Evolutionary conservation across 2,113 vertebrate genomes (phyloP).

Genomic region (Malurus melanocephalus): DNA sequence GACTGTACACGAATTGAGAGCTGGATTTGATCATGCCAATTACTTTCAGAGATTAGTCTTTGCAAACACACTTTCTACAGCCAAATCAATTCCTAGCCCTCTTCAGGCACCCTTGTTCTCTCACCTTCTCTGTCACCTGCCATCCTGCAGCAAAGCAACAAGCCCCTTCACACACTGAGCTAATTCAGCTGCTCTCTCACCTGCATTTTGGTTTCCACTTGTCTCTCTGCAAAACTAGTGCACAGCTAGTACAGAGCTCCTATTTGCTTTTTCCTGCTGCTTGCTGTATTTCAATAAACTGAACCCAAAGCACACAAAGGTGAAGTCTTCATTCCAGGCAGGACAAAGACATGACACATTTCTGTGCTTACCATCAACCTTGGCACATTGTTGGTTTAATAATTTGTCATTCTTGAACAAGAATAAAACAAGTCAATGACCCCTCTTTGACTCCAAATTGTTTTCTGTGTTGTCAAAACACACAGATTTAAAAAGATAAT

Average conservation of each 20-base stretch:
- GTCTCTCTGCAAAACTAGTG: not conserved
- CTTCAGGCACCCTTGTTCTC: not conserved
- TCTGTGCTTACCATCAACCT: not conserved
- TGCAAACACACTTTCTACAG: not conserved
- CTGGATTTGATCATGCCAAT: not conserved
- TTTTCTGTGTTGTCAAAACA: slow-evolving; percentile 1
- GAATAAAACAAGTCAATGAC: not conserved
- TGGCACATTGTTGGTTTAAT: not conserved
- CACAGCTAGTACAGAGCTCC: not conserved
- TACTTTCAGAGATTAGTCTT: not conserved
- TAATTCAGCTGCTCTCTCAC: not conserved
- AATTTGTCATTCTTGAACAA: not conserved
- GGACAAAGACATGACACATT: not conserved
- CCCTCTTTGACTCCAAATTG: not conserved
- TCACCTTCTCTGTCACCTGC: not conserved
- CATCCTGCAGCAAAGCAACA: not conserved
- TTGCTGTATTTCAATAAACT: not conserved
- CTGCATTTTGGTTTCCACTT: not conserved
- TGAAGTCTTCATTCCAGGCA: not conserved
- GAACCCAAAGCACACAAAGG: not conserved
- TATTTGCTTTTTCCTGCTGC: not conserved
- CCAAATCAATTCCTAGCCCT: not conserved
- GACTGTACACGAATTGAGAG: not conserved
- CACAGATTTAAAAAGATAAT: not conserved
- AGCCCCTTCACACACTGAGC: not conserved